A percentile compares a stretch with the other conserved stretches of the same genome.
Evolutionary conservation across 2,113 vertebrate genomes (phyloP).

Genomic region (Sapajus apella): DNA sequence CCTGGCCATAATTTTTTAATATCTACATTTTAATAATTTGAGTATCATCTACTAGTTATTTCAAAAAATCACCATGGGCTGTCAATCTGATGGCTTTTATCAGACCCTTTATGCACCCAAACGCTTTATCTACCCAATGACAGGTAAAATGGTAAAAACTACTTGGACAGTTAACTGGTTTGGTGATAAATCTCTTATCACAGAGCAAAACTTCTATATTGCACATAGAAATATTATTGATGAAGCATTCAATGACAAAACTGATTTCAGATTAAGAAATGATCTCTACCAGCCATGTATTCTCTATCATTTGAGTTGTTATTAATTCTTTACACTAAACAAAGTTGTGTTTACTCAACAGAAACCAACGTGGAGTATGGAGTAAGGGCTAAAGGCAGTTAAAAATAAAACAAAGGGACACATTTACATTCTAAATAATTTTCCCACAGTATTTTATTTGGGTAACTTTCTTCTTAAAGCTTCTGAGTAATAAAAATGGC

Average conservation of each 20-base stretch:
- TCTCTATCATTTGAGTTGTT: neutral
- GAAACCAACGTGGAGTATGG: neutral
- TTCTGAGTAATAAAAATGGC: no score
- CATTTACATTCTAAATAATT: no score
- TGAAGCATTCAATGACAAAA: neutral
- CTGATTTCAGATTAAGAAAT: neutral
- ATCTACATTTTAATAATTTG: no score
- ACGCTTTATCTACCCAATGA: neutral
- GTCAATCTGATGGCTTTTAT: neutral
- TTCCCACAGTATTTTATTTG: no score
- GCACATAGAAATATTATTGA: neutral
- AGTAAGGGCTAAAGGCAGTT: neutral
- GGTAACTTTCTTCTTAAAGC: no score
- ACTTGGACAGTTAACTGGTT: neutral
- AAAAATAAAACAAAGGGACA: no score
- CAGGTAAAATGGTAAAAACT: neutral
- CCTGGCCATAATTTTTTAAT: no score
- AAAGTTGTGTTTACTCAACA: neutral
- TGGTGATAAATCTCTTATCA: neutral
- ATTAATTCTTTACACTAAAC: slow-evolving; percentile 16
- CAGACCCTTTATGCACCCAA: no score
- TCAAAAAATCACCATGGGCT: no score
- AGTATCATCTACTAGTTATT: no score
- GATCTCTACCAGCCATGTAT: neutral
- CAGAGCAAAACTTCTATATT: neutral